Base-by-base conservation (phyloP, 2,113 vertebrate species). In the Excalfactoria chinensis region DNA sequence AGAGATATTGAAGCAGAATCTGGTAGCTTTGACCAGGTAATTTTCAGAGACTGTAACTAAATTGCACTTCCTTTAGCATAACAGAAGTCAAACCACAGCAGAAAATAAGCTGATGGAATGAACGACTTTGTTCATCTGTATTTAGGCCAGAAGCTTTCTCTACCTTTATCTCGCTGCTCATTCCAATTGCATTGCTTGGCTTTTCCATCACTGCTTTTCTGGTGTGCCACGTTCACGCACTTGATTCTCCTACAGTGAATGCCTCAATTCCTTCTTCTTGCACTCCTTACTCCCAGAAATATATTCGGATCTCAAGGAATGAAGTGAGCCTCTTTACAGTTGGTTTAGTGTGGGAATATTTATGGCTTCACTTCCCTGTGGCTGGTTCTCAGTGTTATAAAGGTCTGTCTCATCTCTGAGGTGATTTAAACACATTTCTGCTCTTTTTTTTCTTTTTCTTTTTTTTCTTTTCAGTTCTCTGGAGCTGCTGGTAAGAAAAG, bases 391-490 rank as follows among this genome's bases (percentile, higher is more conserved):
- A 43, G 46, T 44, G 22, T 67, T 66, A 78, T 85, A 25, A 75
- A 85, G 35, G 13, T 25, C 41, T 37, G 2, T 46, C 69, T 87
- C 14, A 32, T 51, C 37, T 51, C 3, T 32, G 13, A 84, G 8
- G 18, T 60, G 4, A 73, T 67, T 77, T 88, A 19, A 76, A 70
- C 17, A 68, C 7, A 1, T 75, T 68, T 74, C 37, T 43, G 12
- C 4, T 74, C 23, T 2, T 2, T 41, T 10, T 34, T n/a, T 2
- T 41, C 8, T 34, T n/a, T 13, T 1, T 37, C 37, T 37, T 7
- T 12, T 59, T 26, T 72, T 26, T 68, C 2, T 72, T 34, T 4
- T 53, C 4, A 2, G 3, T 23, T 87, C 30, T 83, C n/a, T 67
- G 41, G 19, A n/a, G 34, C 17, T 41, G 4, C n/a, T 37, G 5